phyloP scores from a whole-genome alignment of 2,797 vertebrate genomes.

The Rhyacichthys aspro region DNA sequence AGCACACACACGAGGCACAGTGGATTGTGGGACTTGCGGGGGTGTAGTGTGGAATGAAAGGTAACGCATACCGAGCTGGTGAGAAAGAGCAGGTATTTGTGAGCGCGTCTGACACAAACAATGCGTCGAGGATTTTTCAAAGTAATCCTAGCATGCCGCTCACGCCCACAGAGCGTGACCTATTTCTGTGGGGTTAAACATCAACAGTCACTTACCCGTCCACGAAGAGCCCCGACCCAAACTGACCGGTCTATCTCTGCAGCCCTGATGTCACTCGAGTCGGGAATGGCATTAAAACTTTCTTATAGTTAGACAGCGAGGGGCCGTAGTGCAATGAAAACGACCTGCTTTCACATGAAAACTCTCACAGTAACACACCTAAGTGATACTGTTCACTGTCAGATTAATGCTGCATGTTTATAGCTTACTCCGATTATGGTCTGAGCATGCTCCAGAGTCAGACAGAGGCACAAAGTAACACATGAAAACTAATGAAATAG shows the following conservation, averaged over 20 bases:
- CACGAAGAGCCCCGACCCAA: not conserved
- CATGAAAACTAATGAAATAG: no score
- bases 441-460: no score
- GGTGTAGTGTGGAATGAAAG: constrained; percentile 53
- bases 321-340: no score
- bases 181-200: constrained; percentile 28
- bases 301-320: no score
- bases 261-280: no score
- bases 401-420: no score
- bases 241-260: not conserved
- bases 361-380: no score
- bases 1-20: not conserved
- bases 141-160: constrained; percentile 21
- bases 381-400: no score
- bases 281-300: no score
- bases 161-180: constrained; percentile 33
- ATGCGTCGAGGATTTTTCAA: constrained; percentile 19
- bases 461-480: no score
- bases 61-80: constrained; percentile 39
- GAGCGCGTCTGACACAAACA: constrained; percentile 25
- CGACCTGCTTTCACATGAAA: no score
- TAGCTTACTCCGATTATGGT: no score
- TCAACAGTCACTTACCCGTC: constrained; percentile 2
- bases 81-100: constrained; percentile 29
- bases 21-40: constrained; percentile 56